Base-by-base conservation (phyloP, 2,888 invertebrate genomes). In the Mechanitis mazaeus region DNA sequence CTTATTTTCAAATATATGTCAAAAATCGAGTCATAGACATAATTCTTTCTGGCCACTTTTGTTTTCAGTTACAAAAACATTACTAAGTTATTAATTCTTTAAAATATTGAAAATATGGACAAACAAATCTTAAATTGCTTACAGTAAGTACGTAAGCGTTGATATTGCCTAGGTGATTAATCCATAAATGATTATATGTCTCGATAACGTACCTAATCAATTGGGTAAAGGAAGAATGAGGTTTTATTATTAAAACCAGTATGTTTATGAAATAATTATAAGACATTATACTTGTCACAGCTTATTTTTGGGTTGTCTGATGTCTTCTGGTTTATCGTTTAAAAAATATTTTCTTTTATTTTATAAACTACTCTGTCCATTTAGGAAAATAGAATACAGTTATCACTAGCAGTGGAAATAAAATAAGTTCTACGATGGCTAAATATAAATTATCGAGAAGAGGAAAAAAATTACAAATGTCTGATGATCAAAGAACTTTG, bases 1-100 rank as follows among this genome's bases (percentile, higher is more conserved):
- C 80, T 79, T 77, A 72, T 81, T 80, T 87, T 88, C 79, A 84
- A 87, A 87, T 79, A 80, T 66, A 79, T 84, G 85, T 85, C 84
- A 84, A 68, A 64, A 61, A 68, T 61, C 73, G 71, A 71, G 76
- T 76, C 81, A 79, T 83, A 84, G 81, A 77, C 65, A 67, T 68
- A 68, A 66, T 79, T 77, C 74, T 79, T 81, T 69, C 68, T 71
- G 73, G 75, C 73, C 71, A 71, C 61, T 67, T 64, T 58, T 63
- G 56, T 59, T 65, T 61, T 60, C 55, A 55, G 45, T 57, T 58
- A 46, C 60, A 33, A 31, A 31, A 6, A 31, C 6, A 28, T 50
- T 31, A 5, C 31, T 7, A 50, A 31, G 3, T 31, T 11, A 50
- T 50, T 11, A 28, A 5, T 50, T 50, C 9, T 31, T 31, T 42